Evolutionary conservation across 1,140 invertebrate genomes (phyloP), one percentile per base, ranked within the genome.

Genomic region (Acromyrmex heyeri): DNA sequence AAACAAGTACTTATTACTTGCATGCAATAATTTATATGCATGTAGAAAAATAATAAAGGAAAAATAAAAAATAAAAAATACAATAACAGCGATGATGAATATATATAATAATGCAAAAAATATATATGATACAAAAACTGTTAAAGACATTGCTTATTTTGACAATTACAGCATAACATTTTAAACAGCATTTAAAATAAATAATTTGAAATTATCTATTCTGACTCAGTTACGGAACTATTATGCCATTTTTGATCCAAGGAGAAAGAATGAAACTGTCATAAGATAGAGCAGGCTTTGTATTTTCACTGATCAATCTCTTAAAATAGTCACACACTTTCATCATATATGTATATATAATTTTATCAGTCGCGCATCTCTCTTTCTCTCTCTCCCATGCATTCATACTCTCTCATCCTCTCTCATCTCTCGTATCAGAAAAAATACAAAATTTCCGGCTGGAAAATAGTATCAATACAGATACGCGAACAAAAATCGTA

Each of bases 311-410:
- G 81, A 91, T 83, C 72, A 73, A 87, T 89, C 61, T 86, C 76
- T 69, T 89, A 91, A 89, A 91, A 89, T 91, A 87, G n/a, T 91
- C 91, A 89, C 87, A 90, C 61, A 89, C 34, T 72, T 82, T 86
- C 72, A 27, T 59, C 57, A n/a, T 85, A 75, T 30, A 30, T 73
- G 21, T 83, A 50, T 44, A 30, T 64, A 16, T 64, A 30, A 30
- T 57, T 82, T 48, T 59, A 86, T 67, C 73, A 24, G 24, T 12
- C 10, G 18, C 50, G 10, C 7, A 62, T 87, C 61, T 75, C 1
- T 72, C 48, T 65, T 34, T 85, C 21, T 53, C 30, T 86, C 53
- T 44, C 10, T 67, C 44, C n/a, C 16, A 48, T 44, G 12, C 50
- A 65, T 1, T n/a, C 4, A 30, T 38, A 38, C 38, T 38, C 38